Evolutionary conservation across 2,888 invertebrate species (phyloP).

Genomic region (Drosophila infuscata): DNA sequence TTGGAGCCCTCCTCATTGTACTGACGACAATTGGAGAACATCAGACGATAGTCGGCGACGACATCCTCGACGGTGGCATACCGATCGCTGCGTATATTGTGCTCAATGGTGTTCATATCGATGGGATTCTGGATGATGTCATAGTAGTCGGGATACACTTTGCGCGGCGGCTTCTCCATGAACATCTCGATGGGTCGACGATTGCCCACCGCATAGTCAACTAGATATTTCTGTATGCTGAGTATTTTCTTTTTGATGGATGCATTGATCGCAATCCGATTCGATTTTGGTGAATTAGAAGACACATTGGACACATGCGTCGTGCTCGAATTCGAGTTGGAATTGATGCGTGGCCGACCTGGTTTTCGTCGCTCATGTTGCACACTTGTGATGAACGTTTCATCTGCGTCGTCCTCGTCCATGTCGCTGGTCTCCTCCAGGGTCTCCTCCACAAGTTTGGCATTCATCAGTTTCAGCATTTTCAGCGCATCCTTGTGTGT

Average conservation of each 20-base stretch:
- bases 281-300: conserved; percentile 80
- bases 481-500: conserved; percentile 94
- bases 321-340: conserved; percentile 63
- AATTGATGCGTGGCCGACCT: conserved; percentile 83
- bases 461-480: conserved; percentile 93
- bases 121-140: conserved; percentile 97
- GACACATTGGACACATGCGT: conserved; percentile 61
- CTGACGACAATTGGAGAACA: conserved; percentile 98
- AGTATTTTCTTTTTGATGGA: conserved; percentile 91
- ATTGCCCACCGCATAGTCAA: conserved; percentile 90
- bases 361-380: conserved; percentile 77
- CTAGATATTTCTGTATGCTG: conserved; percentile 90
- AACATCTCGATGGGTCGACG: conserved; percentile 96
- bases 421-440: conserved; percentile 81
- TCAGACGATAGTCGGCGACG: conserved; percentile 94
- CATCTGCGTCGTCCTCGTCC: conserved; percentile 74
- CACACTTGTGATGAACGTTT: conserved; percentile 51
- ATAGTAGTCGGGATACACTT: conserved; percentile 97
- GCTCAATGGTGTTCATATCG: conserved; percentile 97
- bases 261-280: conserved; percentile 80
- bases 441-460: conserved; percentile 87
- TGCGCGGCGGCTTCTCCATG: conserved; percentile 98
- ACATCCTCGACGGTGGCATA: conserved; percentile 94
- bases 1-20: conserved; percentile 98
- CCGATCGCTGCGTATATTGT: conserved; percentile 93